Evolutionary conservation across 2,113 vertebrate species (phyloP), one percentile per base, ranked within the genome.

Genomic region (Neofelis nebulosa): DNA sequence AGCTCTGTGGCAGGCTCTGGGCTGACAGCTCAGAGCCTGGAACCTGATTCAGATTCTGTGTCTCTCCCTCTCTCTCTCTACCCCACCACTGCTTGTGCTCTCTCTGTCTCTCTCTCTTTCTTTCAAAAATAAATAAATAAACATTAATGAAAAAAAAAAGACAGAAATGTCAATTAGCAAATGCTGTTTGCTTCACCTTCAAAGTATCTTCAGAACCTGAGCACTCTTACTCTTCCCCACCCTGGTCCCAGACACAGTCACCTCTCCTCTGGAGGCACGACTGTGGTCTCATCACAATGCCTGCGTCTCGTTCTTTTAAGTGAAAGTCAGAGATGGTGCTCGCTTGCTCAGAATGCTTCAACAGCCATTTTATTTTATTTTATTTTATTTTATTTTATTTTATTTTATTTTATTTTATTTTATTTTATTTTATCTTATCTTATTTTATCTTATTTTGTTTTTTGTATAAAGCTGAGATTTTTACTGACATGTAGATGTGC

Each of bases 401-500:
- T 66, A 29, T 50, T 23, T 61, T 61, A 61, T 61, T 23, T 61
- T 57, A 57, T 57, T 23, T 45, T 66, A 29, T 50, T 23, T 61
- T 61, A 61, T 61, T 23, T 61, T 57, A 55, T 55, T 3, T 38
- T 65, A 27, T 48, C 8, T 57, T 57, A 61, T 61, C 3, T 61
- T 57, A 57, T 57, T 0, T 23, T 66, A 29, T 50, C 18, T 61
- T 61, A 61, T 61, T 23, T 45, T 45, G 7, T 45, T 73, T 78
- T 0, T 6, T 96, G 29, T 99, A 99, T 97, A 98, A 99, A 99
- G 98, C 86, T 94, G 96, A 98, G 98, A 97, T 98, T 95, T 99
- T 99, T 99, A 99, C 88, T 99, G 97, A 98, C 98, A 98, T 99
- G 98, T 98, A 98, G 96, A 98, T 98, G 98, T 98, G 98, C 98